Conservation (phyloP, 1,140 invertebrate genomes). For the Sitophilus oryzae region DNA sequence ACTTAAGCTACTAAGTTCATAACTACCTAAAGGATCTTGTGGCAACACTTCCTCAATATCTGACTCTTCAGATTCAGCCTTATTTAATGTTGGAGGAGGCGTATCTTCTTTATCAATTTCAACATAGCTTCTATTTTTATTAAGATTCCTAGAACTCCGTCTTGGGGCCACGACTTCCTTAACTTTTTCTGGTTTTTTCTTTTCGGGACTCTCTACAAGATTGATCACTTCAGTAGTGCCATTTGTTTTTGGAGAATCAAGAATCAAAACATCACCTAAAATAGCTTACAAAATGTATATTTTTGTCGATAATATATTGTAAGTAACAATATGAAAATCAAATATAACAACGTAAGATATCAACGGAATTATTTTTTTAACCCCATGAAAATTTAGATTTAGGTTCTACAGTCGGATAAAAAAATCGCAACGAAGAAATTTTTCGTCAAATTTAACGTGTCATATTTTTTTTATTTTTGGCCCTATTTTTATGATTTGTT, state of each 20-base stretch:
- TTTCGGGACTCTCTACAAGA: slow-evolving; percentile 29
- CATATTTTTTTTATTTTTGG: too few species aligned
- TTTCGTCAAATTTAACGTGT: too few species aligned
- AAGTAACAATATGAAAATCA: too few species aligned
- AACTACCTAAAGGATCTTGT: slow-evolving; percentile 55
- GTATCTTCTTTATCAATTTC: slow-evolving; percentile 51
- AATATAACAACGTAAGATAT: too few species aligned
- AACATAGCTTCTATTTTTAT: slow-evolving; percentile 53
- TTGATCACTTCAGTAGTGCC: slow-evolving; percentile 35
- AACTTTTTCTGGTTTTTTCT: slow-evolving; percentile 22
- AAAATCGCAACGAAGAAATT: too few species aligned
- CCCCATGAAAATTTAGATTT: too few species aligned
- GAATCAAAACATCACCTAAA: slow-evolving; percentile 51
- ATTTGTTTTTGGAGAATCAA: slow-evolving; percentile 36
- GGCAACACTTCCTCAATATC: slow-evolving; percentile 61
- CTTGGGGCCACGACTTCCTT: slow-evolving; percentile 39
- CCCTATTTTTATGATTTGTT: too few species aligned
- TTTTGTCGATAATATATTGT: too few species aligned
- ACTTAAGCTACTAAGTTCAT: too few species aligned
- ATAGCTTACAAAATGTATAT: too few species aligned
- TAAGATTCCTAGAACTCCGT: slow-evolving; percentile 55
- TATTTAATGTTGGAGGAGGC: slow-evolving; percentile 7
- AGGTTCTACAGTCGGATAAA: too few species aligned
- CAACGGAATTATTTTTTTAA: too few species aligned
- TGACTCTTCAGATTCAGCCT: slow-evolving; percentile 48